phyloP scores from a whole-genome alignment of 2,888 invertebrate genomes.

The Eurytoma adleriae region DNA sequence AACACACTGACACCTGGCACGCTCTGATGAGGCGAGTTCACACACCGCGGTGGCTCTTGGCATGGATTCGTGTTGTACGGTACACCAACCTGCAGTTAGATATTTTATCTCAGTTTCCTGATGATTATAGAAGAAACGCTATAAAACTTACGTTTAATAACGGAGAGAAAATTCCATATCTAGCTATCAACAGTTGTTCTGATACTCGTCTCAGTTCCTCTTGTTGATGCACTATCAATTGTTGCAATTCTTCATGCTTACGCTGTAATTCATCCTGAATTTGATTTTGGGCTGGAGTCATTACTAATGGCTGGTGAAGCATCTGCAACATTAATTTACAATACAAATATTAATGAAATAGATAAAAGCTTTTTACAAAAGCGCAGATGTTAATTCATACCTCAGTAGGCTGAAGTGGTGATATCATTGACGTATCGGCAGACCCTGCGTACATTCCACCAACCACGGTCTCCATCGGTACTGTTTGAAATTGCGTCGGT shows the following conservation, averaged over 20 bases:
- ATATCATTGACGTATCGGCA: constrained; percentile 67
- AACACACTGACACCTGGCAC: constrained; percentile 68
- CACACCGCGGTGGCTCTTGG: constrained; percentile 59
- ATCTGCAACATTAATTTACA: constrained; percentile 60
- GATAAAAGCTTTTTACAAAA: background rate
- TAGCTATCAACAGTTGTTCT: constrained; percentile 89
- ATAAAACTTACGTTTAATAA: constrained; percentile 70
- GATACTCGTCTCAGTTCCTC: constrained; percentile 90
- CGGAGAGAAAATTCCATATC: constrained; percentile 82
- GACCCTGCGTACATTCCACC: constrained; percentile 77
- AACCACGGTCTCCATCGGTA: constrained; percentile 80
- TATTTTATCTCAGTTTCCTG: too few species aligned
- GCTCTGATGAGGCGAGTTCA: constrained; percentile 43
- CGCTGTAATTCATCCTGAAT: constrained; percentile 78
- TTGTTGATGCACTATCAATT: constrained; percentile 90
- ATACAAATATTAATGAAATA: background rate
- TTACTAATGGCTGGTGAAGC: constrained; percentile 75
- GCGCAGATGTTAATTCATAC: constrained; percentile 54
- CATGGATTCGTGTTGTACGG: constrained; percentile 66
- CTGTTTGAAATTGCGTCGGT: constrained; percentile 78
- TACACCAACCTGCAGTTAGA: constrained; percentile 64
- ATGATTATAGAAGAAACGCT: background rate
- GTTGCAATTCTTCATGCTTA: constrained; percentile 91
- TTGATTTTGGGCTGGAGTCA: constrained; percentile 79
- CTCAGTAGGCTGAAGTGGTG: constrained; percentile 68